phyloP scores from a whole-genome alignment of 2,113 vertebrate species.

The Addax nasomaculatus region DNA sequence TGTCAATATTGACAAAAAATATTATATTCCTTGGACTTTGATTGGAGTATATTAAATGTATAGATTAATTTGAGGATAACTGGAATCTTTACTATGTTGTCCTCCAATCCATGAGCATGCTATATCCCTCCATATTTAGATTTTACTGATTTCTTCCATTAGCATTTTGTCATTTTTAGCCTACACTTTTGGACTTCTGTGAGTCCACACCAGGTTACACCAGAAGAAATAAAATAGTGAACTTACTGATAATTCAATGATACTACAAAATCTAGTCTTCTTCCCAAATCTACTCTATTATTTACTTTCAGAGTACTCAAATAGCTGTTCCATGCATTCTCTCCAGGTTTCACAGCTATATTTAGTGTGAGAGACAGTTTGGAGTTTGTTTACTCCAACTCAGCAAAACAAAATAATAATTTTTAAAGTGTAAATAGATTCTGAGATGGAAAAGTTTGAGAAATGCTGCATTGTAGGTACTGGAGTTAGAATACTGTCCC shows the following conservation, averaged over 20 bases:
- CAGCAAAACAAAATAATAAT: neutral
- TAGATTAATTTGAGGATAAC: neutral
- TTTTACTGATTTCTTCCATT: neutral
- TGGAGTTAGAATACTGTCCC: neutral
- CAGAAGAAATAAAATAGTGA: neutral
- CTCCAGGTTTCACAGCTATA: neutral
- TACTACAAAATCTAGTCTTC: neutral
- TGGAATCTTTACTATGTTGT: neutral
- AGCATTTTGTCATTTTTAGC: neutral
- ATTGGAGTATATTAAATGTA: neutral
- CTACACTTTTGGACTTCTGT: neutral
- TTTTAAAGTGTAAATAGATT: neutral
- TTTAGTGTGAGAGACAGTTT: neutral
- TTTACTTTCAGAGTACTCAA: neutral
- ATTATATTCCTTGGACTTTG: conserved; percentile 19
- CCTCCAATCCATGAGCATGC: neutral
- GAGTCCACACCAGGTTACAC: neutral
- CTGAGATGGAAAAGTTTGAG: neutral
- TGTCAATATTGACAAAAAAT: conserved; percentile 5
- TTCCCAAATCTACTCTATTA: neutral
- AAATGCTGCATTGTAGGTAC: neutral
- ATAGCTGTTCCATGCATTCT: neutral
- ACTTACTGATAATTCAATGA: neutral
- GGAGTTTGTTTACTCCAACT: neutral
- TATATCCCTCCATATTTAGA: neutral